Evolutionary conservation across 92 coral and sea anemone genomes (phyloP).

Genomic region (Ricordea florida): DNA sequence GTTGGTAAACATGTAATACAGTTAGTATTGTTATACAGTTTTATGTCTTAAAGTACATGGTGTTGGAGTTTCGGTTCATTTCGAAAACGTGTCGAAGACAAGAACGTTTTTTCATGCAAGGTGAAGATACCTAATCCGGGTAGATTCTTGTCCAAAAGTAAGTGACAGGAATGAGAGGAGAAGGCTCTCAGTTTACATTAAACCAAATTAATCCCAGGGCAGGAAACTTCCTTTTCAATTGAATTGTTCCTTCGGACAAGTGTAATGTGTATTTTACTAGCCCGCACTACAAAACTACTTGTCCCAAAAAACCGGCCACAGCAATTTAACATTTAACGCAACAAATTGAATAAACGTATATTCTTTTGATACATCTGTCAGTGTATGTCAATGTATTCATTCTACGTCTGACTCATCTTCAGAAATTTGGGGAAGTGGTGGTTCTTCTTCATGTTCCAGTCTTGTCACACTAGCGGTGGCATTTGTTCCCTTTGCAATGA

Average conservation of each 20-base stretch:
- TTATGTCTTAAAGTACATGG: too few relatives aligned
- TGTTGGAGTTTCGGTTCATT: too few relatives aligned
- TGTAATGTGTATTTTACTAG: constrained; percentile 18
- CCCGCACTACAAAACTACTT: constrained; percentile 27
- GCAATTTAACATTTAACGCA: background rate
- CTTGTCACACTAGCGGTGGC: constrained; percentile 13
- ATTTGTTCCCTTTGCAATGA: constrained; percentile 12
- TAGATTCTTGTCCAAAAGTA: too few relatives aligned
- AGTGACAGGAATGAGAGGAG: too few relatives aligned
- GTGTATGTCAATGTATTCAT: background rate
- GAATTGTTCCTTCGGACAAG: constrained; percentile 29
- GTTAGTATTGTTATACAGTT: too few relatives aligned
- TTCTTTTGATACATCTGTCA: background rate
- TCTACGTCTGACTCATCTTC: constrained; percentile 7
- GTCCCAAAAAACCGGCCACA: background rate
- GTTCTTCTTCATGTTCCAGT: background rate
- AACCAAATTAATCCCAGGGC: too few relatives aligned
- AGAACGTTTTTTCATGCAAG: too few relatives aligned
- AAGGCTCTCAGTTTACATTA: too few relatives aligned
- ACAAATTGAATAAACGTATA: background rate
- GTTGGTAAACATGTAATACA: too few relatives aligned
- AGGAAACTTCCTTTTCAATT: constrained; percentile 25
- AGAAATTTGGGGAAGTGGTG: constrained; percentile 10
- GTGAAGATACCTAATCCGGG: too few relatives aligned
- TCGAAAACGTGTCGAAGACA: too few relatives aligned